Evolutionary conservation across 2,888 invertebrate genomes (phyloP).

Genomic region (Papilio gigon): DNA sequence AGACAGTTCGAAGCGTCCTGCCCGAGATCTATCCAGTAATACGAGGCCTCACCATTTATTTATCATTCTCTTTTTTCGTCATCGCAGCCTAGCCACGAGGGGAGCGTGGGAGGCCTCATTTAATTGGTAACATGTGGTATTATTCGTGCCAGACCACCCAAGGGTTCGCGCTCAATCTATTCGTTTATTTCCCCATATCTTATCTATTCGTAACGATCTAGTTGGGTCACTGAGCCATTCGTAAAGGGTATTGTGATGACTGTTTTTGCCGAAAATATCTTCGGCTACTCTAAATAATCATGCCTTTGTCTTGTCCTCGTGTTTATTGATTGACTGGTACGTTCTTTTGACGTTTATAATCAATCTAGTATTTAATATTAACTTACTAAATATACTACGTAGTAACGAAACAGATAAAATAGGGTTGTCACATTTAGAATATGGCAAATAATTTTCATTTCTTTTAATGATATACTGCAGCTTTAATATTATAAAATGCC

Average conservation of each 20-base stretch:
- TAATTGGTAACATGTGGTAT: slow-evolving; percentile 61
- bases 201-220: slow-evolving; percentile 69
- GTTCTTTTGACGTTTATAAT: slow-evolving; percentile 7
- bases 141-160: slow-evolving; percentile 70
- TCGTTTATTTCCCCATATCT: slow-evolving; percentile 72
- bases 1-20: slow-evolving; percentile 71
- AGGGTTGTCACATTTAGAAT: slow-evolving; percentile 8
- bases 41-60: slow-evolving; percentile 50
- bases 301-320: slow-evolving; percentile 13
- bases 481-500: neutral
- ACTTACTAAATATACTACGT: neutral
- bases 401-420: neutral
- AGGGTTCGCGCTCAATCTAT: slow-evolving; percentile 58
- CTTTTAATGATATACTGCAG: neutral
- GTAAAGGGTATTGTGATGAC: slow-evolving; percentile 50
- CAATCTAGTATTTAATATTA: slow-evolving; percentile 2
- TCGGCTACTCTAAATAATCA: neutral
- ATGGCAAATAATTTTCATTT: neutral
- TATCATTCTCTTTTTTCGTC: slow-evolving; percentile 39
- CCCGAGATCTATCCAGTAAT: slow-evolving; percentile 52
- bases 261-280: slow-evolving; percentile 31
- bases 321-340: slow-evolving; percentile 13
- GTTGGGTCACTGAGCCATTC: slow-evolving; percentile 56
- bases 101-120: slow-evolving; percentile 54
- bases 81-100: slow-evolving; percentile 41